Conservation (phyloP, 2,113 vertebrate genomes). For the Heterocephalus glaber region DNA sequence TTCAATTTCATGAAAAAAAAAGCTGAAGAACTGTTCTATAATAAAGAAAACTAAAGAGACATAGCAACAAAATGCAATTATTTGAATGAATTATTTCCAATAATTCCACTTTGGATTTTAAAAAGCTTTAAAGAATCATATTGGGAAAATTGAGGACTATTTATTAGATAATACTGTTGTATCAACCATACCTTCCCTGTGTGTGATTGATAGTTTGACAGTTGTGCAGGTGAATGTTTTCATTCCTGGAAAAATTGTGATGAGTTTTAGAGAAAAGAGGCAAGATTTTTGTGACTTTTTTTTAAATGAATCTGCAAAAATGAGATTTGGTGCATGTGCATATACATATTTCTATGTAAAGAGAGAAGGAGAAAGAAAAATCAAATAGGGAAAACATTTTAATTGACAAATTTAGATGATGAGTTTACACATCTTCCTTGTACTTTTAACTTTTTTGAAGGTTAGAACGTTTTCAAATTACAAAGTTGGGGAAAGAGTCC, state of each 20-base stretch:
- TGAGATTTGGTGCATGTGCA: not conserved
- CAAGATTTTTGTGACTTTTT: not conserved
- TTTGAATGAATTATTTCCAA: no score
- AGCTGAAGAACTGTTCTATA: not conserved
- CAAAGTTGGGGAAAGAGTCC: not conserved
- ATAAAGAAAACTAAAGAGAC: not conserved
- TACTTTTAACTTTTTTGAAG: not conserved
- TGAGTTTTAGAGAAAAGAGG: not conserved
- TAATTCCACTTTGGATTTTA: not conserved
- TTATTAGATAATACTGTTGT: not conserved
- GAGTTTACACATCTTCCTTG: not conserved
- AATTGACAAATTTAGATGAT: not conserved
- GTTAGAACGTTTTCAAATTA: constrained; percentile 1
- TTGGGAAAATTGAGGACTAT: not conserved
- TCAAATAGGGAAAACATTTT: not conserved
- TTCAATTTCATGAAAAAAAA: not conserved
- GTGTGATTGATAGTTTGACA: not conserved
- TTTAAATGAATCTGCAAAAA: not conserved
- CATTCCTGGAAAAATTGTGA: not conserved
- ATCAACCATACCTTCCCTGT: not conserved
- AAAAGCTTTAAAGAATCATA: not conserved
- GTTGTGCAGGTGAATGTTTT: not conserved
- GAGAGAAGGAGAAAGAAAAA: not conserved
- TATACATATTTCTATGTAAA: not conserved
- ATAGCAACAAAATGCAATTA: not conserved